Base-by-base conservation (phyloP, 2,797 vertebrate species). In the Microctenopoma lineatum region DNA sequence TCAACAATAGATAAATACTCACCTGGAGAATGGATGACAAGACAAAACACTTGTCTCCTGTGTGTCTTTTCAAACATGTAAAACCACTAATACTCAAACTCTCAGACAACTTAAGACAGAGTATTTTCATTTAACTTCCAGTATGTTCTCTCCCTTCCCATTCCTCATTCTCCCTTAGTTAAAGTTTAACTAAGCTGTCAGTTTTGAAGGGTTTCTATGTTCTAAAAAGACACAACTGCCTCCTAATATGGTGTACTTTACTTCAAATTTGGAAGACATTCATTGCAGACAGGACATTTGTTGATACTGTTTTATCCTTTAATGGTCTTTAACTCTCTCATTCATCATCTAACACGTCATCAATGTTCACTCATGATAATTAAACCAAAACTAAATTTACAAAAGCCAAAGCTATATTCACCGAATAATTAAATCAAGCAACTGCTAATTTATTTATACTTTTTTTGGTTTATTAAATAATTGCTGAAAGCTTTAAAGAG, bases 91-190 rank as follows among this genome's bases (percentile, higher is more conserved):
- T 48, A 46, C 42, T 66, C 47, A 29, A 61, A 74, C 60, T 72
- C 70, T 73, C 61, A n/a, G n/a, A n/a, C n/a, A n/a, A n/a, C n/a
- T n/a, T n/a, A n/a, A n/a, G n/a, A n/a, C 82, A 46, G 1, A n/a
- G 16, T 45, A 77, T 82, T 87, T 84, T 72, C 59, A 66, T 38
- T 44, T 81, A 72, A 77, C 71, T 69, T 29, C 42, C 52, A 55
- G n/a, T 54, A 45, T 58, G 32, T 68, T 67, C 62, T 59, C 54
- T 64, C 48, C 34, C 38, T 26, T 55, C 46, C 71, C 14, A 50
- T 75, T 69, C 73, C 74, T 72, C 45, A 14, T 29, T 59, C 66
- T 66, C 21, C 34, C 66, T 39, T 38, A 52, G 34, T 87, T 70
- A 81, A 82, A 81, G 53, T 29, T 29, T 29, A 29, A 2, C 27